Evolutionary conservation across 53 echinoderm and acorn worm species (phyloP).

Genomic region (Mesocentrotus franciscanus): DNA sequence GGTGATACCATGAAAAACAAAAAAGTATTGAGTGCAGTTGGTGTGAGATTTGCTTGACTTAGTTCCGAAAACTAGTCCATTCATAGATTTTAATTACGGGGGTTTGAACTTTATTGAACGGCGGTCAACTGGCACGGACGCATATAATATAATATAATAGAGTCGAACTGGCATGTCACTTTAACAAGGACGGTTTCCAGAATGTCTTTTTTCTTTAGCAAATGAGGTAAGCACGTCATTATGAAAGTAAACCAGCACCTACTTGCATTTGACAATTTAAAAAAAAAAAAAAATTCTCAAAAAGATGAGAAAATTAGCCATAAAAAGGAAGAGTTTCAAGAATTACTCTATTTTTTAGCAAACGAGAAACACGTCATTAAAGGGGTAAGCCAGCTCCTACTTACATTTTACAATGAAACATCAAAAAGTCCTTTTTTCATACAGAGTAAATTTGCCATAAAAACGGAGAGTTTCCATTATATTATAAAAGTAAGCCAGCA

Average conservation of each 20-base stretch:
- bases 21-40: neutral
- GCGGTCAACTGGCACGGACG: constrained; percentile 20
- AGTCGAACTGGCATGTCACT: neutral
- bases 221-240: neutral
- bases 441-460: no score
- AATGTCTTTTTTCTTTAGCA: neutral
- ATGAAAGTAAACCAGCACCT: no score
- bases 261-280: no score
- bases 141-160: neutral
- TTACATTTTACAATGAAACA: no score
- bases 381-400: no score
- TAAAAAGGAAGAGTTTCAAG: no score
- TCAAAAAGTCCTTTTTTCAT: no score
- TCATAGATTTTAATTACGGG: constrained; percentile 4
- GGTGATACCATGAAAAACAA: neutral
- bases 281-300: no score
- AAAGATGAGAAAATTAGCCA: no score
- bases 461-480: no score
- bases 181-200: neutral
- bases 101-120: constrained; percentile 8
- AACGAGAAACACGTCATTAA: no score
- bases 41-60: constrained; percentile 32
- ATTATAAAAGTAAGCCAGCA: neutral
- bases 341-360: no score
- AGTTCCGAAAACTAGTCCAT: neutral